Percentiles rank a stretch among this genome's conserved stretches.
Evolutionary conservation across 2,113 vertebrate genomes (phyloP).

Genomic region (Vombatus ursinus): DNA sequence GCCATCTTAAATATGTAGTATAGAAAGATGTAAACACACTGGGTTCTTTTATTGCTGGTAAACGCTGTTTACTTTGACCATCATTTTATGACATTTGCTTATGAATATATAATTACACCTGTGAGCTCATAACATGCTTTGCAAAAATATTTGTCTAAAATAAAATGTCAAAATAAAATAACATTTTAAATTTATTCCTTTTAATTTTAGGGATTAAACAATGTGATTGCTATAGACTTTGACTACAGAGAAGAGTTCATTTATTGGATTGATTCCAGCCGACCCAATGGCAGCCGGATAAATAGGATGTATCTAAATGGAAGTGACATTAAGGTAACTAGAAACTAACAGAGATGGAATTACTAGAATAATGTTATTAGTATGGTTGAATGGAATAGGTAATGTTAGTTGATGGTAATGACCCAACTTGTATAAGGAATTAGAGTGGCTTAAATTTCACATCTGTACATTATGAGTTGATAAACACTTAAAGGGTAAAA

Average conservation of each 20-base stretch:
- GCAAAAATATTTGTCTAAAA: not conserved
- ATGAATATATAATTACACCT: not conserved
- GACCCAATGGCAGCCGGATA: constrained; percentile 96
- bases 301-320: constrained; percentile 97
- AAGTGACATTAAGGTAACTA: constrained; percentile 94
- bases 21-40: constrained; percentile 35
- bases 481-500: constrained; percentile 42
- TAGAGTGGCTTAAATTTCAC: constrained; percentile 35
- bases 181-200: constrained; percentile 36
- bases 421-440: not conserved
- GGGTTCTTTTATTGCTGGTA: constrained; percentile 1
- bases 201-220: constrained; percentile 92
- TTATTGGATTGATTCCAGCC: constrained; percentile 98
- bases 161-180: constrained; percentile 18
- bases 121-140: not conserved
- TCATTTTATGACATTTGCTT: constrained; percentile 2
- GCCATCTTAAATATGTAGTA: not conserved
- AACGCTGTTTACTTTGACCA: not conserved
- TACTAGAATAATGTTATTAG: constrained; percentile 25
- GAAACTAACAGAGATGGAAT: constrained; percentile 45
- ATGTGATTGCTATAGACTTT: constrained; percentile 97
- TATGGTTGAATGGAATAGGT: not conserved
- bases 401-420: constrained; percentile 43
- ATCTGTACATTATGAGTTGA: constrained; percentile 1
- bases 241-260: constrained; percentile 98